A percentile compares a stretch with the other conserved stretches of the same genome.
These are phyloP conservation scores for Melanotaenia pygmaea DNA, from an alignment of 2,797 vertebrate genomes.

Conservation along the genomic window DNA sequence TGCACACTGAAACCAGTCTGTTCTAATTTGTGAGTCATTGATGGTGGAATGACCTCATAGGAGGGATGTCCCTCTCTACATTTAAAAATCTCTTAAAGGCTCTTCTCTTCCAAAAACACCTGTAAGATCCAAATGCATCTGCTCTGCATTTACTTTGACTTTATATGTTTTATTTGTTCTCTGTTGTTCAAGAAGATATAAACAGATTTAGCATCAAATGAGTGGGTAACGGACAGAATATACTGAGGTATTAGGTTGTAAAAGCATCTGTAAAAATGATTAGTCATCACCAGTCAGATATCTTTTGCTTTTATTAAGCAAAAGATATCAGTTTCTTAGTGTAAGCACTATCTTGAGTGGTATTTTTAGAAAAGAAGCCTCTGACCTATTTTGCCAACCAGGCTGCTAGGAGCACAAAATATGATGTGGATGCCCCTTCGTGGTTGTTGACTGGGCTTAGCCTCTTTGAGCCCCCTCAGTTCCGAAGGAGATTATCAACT, in stretches of 20 bases:
- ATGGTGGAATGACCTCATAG: not conserved
- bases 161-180: not conserved
- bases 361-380: constrained; percentile 8
- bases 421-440: constrained; percentile 55
- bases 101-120: not conserved
- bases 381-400: constrained; percentile 4
- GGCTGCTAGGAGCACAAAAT: constrained; percentile 36
- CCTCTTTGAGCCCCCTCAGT: constrained; percentile 67
- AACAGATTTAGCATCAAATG: not conserved
- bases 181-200: not conserved
- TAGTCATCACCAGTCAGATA: not conserved
- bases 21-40: not conserved
- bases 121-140: not conserved
- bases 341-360: not conserved
- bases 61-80: not conserved
- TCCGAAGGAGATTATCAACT: constrained; percentile 72
- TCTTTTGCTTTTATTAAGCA: not conserved
- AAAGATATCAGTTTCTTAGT: not conserved
- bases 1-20: not conserved
- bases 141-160: not conserved
- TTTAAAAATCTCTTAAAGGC: not conserved
- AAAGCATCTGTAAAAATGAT: too few species aligned
- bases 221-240: not conserved
- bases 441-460: constrained; percentile 75
- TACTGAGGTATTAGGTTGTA: not conserved